Evolutionary conservation across 2,113 vertebrate genomes (phyloP), one percentile per base, ranked within the genome.

Genomic region (Callionymus lyra): DNA sequence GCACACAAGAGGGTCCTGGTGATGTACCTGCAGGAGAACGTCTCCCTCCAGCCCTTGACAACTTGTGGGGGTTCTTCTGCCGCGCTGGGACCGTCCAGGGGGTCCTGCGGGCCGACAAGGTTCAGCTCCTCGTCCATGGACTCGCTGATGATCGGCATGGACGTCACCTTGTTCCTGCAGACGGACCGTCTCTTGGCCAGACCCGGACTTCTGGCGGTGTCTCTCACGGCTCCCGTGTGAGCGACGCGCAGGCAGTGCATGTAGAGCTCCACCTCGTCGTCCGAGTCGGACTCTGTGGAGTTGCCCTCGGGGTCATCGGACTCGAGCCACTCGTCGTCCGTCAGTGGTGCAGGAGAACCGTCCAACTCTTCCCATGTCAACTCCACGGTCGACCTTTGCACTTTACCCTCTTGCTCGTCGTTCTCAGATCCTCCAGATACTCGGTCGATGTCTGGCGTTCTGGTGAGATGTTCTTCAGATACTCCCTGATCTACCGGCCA

Each of bases 1-100:
- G 75, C 74, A 52, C 59, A 88, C 12, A 87, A 48, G 37, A 91
- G 53, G 56, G 85, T 83, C 66, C 85, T 89, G 46, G 76, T 67
- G 53, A 80, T 68, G 27, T 82, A 79, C 48, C 79, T 74, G 41
- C 83, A 85, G 64, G 78, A 72, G 27, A 84, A 71, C 16, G 53
- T 70, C n/a, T 85, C 76, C 42, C 21, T 67, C 68, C 69, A 75
- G 21, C 21, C 64, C 72, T 55, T 2, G 69, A 38, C 44, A 77
- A 55, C 34, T 68, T 48, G n/a, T n/a, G n/a, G n/a, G n/a, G n/a
- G n/a, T n/a, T 35, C n/a, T 31, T 9, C 5, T 10, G 16, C 11
- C 16, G 69, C 53, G 59, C 17, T 44, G 67, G 0, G 1, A 6
- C 58, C 59, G 10, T 58, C 46, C 11, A 31, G 19, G 6, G 21